phyloP scores from a whole-genome alignment of 2,797 vertebrate species.

The Halcyon smyrnensis region DNA sequence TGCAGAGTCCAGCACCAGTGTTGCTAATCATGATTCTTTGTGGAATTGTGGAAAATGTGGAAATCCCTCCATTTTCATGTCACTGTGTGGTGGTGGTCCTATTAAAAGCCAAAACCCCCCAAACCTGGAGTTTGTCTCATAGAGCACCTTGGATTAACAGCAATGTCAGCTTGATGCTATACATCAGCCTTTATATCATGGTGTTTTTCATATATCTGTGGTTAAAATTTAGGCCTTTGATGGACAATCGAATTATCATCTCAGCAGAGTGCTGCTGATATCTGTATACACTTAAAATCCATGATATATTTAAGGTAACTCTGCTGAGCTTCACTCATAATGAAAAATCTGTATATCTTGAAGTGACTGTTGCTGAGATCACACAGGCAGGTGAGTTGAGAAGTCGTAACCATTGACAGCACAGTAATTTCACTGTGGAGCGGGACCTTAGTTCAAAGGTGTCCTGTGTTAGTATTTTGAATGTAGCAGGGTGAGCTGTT shows the following conservation, averaged over 20 bases:
- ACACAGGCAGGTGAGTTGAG: not conserved
- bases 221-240: not conserved
- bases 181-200: not conserved
- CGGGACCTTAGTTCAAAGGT: not conserved
- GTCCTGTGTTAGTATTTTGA: not conserved
- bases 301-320: not conserved
- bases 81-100: not conserved
- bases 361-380: not conserved
- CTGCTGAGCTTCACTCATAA: not conserved
- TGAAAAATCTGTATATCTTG: not conserved
- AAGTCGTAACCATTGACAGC: not conserved
- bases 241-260: not conserved
- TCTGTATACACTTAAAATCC: rapidly evolving
- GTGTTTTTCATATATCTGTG: not conserved
- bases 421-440: not conserved
- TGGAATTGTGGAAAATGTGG: too few relatives aligned
- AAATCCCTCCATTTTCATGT: not conserved
- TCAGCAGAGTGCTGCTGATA: not conserved
- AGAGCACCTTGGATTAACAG: not conserved
- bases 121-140: not conserved
- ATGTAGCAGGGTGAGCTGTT: not conserved
- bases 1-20: not conserved
- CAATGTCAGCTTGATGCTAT: not conserved
- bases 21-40: not conserved
- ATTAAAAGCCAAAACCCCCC: not conserved